Conservation (phyloP, 2,888 invertebrate genomes). For the Gasteruption jaculator region DNA sequence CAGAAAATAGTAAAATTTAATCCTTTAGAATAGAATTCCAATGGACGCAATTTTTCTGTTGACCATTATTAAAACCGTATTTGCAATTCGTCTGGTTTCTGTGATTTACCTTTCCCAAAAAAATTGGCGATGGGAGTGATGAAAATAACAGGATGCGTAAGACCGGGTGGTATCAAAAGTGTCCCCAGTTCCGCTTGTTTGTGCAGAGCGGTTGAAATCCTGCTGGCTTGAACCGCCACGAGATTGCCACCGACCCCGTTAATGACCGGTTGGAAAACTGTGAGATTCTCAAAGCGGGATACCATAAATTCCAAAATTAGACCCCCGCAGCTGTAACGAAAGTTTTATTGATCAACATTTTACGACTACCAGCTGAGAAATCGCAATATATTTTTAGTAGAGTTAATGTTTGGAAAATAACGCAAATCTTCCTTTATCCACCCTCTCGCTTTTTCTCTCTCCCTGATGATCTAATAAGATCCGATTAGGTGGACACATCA, state of each 20-base stretch:
- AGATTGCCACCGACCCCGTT: constrained; percentile 80
- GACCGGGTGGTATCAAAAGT: constrained; percentile 55
- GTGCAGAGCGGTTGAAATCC: constrained; percentile 72
- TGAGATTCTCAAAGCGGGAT: constrained; percentile 63
- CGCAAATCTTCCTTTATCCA: no score
- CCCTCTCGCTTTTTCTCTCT: no score
- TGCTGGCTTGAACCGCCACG: constrained; percentile 73
- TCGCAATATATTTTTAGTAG: no score
- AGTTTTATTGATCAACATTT: background rate
- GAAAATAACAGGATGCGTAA: constrained; percentile 57
- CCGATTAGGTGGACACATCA: background rate
- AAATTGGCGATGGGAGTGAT: constrained; percentile 61
- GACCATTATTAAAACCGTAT: no score
- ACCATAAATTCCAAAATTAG: constrained; percentile 71
- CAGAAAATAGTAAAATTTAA: no score
- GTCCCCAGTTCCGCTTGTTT: constrained; percentile 61
- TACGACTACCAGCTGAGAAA: background rate
- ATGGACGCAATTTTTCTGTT: no score
- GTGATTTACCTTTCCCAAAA: constrained; percentile 58
- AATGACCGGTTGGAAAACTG: constrained; percentile 78
- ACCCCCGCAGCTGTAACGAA: constrained; percentile 60
- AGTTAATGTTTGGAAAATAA: no score
- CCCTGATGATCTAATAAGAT: background rate
- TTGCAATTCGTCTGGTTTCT: no score
- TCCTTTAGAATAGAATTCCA: no score